Percentiles rank a stretch among this genome's conserved stretches.
Conservation (phyloP, 1,140 invertebrate genomes). For the Lamellibrachia luymesi region DNA sequence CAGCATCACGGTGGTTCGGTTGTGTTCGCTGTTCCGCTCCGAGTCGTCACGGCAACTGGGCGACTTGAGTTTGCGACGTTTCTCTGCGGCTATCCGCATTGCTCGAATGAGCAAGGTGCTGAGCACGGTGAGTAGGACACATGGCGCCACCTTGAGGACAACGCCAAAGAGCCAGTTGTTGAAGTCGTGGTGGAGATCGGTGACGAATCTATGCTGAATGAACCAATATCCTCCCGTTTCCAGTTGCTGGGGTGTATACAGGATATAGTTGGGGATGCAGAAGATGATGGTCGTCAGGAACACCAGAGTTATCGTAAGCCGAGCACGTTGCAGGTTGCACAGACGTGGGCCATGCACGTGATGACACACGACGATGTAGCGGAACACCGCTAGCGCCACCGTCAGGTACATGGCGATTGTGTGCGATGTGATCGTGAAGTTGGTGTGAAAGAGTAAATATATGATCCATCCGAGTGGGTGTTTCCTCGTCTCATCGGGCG, state of each 20-base stretch:
- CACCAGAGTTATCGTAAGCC: slow-evolving; percentile 71
- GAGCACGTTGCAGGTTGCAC: slow-evolving; percentile 74
- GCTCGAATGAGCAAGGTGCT: slow-evolving; percentile 77
- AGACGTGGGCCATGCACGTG: slow-evolving; percentile 70
- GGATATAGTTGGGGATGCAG: slow-evolving; percentile 72
- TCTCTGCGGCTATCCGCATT: slow-evolving; percentile 63
- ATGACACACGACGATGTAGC: slow-evolving; percentile 82
- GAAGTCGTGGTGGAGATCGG: slow-evolving; percentile 23
- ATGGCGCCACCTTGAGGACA: slow-evolving; percentile 66
- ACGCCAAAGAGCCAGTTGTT: slow-evolving; percentile 47
- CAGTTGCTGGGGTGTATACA: slow-evolving; percentile 37
- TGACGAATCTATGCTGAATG: slow-evolving; percentile 10
- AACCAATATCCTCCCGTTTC: slow-evolving; percentile 20
- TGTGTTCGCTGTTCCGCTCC: slow-evolving; percentile 59
- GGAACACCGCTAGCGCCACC: slow-evolving; percentile 87
- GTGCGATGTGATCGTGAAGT: slow-evolving; percentile 80
- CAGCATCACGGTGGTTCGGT: slow-evolving; percentile 88
- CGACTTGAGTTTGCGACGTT: slow-evolving; percentile 25
- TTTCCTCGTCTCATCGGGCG: background rate
- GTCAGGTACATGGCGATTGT: slow-evolving; percentile 93
- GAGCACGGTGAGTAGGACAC: slow-evolving; percentile 76
- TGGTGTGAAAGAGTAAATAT: slow-evolving; percentile 49
- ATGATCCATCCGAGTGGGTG: slow-evolving; percentile 25
- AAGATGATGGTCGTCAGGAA: slow-evolving; percentile 73
- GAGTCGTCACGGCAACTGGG: slow-evolving; percentile 34